phyloP scores from a whole-genome alignment of 1,140 invertebrate genomes.

The Tigriopus japonicus region DNA sequence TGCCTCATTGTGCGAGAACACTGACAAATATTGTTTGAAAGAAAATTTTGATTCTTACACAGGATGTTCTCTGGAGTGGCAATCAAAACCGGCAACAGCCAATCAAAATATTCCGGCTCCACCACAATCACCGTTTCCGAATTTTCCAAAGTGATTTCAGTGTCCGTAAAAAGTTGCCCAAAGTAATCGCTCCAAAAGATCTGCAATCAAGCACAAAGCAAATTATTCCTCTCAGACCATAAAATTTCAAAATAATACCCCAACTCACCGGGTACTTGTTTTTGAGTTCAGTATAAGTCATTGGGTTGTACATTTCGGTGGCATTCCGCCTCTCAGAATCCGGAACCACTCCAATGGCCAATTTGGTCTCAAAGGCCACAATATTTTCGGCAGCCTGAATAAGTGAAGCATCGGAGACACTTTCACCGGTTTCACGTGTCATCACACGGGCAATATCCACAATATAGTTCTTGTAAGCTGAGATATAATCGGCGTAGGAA shows the following conservation, averaged over 20 bases:
- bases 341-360: neutral
- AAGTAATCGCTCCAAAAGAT: neutral
- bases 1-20: too few relatives aligned
- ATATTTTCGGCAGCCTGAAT: too few relatives aligned
- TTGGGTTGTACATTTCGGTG: slow-evolving; percentile 11
- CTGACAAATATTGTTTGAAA: too few relatives aligned
- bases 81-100: neutral
- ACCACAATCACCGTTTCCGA: neutral
- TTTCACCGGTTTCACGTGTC: neutral
- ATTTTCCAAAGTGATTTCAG: neutral
- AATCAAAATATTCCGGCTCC: neutral
- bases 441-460: neutral
- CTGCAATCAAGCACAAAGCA: neutral
- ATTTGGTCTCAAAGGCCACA: too few relatives aligned
- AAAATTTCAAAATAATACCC: neutral
- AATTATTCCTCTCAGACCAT: neutral
- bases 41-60: neutral
- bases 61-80: neutral
- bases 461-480: slow-evolving; percentile 1
- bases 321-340: slow-evolving; percentile 6
- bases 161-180: neutral
- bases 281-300: neutral
- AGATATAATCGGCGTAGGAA: slow-evolving; percentile 1
- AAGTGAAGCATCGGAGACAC: too few relatives aligned
- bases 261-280: neutral